Base-by-base conservation (phyloP, 2,113 vertebrate species). In the Galbula dea region DNA sequence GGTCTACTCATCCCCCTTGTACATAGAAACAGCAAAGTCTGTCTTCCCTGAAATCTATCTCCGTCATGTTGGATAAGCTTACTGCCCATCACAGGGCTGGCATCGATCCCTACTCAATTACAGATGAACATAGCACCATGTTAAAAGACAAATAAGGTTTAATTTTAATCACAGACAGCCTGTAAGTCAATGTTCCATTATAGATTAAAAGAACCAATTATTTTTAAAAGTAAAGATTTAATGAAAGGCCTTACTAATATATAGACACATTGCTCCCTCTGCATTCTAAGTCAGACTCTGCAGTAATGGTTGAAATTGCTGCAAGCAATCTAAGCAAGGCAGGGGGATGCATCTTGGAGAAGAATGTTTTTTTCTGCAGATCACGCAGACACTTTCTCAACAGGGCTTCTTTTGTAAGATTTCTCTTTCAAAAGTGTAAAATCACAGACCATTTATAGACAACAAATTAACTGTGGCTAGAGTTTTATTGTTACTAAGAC, bases 21-120 rank as follows among this genome's bases (percentile, higher is more conserved):
- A 98, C 98, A 97, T 46, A 97, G 96, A 96, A 98, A 98, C 97
- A 98, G 97, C 97, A 97, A 96, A 97, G 93, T 96, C 95, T 97
- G 95, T 98, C 97, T 98, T 98, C 97, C 95, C 97, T 96, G 97
- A 98, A 98, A 98, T 99, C 98, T 97, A 97, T 98, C 98, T 98
- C 97, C 88, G 96, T 99, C 98, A 98, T 96, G 96, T 98, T 92
- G 95, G 97, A 98, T 98, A 98, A 98, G 97, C 97, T 98, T 95
- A 96, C 96, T 97, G 98, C 97, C 98, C 97, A 97, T 98, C 98
- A 98, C 96, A 92, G 79, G 37, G 65, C 94, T 98, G 98, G 97
- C 97, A 97, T 97, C 90, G 83, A 97, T 97, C 96, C 91, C 95
- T 94, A 91, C 93, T 98, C 96, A 98, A 97, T 98, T 98, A 97